These are phyloP conservation scores for Linnaemya vulpina DNA, from an alignment of 2,888 invertebrate species.

Conservation along the genomic window DNA sequence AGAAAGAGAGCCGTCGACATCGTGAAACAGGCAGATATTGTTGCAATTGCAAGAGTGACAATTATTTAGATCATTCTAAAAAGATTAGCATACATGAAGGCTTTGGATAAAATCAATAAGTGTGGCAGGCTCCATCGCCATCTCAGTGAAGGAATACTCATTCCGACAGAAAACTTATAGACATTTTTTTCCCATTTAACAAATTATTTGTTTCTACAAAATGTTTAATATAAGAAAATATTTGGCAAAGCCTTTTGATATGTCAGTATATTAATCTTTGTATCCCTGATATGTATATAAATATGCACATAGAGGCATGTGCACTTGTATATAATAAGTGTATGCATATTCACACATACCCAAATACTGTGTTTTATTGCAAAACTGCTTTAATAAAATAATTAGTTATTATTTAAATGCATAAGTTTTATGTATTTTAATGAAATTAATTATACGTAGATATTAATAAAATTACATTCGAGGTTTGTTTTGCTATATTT, in stretches of 20 bases:
- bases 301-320: no score
- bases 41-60: not conserved
- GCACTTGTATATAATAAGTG: no score
- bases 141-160: no score
- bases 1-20: no score
- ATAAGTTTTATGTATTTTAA: not conserved
- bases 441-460: not conserved
- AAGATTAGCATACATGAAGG: slow-evolving; percentile 1
- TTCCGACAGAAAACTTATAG: no score
- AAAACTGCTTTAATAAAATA: not conserved
- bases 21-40: no score
- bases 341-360: not conserved
- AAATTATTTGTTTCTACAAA: not conserved
- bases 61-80: not conserved
- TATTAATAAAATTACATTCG: not conserved
- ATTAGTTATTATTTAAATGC: not conserved
- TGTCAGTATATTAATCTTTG: not conserved
- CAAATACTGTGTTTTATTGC: slow-evolving; percentile 1
- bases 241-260: no score
- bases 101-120: not conserved
- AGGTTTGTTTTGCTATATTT: not conserved
- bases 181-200: not conserved
- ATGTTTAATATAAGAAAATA: no score
- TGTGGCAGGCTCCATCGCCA: not conserved
- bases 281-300: not conserved